phyloP scores from a whole-genome alignment of 2,888 invertebrate genomes.

The Spilosoma lubricipeda region DNA sequence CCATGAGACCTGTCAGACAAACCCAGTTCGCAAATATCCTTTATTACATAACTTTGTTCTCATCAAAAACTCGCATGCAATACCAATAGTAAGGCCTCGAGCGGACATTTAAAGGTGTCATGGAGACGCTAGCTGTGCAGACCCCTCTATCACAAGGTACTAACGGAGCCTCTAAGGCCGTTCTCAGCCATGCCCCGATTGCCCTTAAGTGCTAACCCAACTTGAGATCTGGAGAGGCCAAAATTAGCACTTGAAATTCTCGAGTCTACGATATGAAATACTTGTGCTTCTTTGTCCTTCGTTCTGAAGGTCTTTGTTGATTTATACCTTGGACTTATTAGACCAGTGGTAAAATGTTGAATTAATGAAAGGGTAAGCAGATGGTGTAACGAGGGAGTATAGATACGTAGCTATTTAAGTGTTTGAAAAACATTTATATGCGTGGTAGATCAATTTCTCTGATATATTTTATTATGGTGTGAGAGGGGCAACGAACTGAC shows the following conservation, averaged over 20 bases:
- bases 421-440: too few relatives aligned
- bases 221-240: constrained; percentile 57
- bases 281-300: constrained; percentile 37
- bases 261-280: constrained; percentile 48
- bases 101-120: constrained; percentile 80
- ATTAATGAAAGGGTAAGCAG: background rate
- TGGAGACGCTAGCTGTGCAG: constrained; percentile 71
- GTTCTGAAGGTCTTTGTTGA: constrained; percentile 28
- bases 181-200: constrained; percentile 57
- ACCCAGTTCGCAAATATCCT: background rate
- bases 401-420: too few relatives aligned
- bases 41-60: background rate
- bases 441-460: too few relatives aligned
- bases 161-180: constrained; percentile 60
- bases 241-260: constrained; percentile 76
- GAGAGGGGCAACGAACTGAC: too few relatives aligned
- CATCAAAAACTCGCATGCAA: constrained; percentile 11
- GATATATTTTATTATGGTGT: too few relatives aligned
- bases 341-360: background rate
- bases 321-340: constrained; percentile 1
- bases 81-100: constrained; percentile 52
- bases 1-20: background rate
- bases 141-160: constrained; percentile 54
- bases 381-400: too few relatives aligned
- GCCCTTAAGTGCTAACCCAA: constrained; percentile 73